Percentiles rank a stretch among this genome's conserved stretches.
phyloP scores from a whole-genome alignment of 2,888 invertebrate species.

The Cheilosia vernalis region DNA sequence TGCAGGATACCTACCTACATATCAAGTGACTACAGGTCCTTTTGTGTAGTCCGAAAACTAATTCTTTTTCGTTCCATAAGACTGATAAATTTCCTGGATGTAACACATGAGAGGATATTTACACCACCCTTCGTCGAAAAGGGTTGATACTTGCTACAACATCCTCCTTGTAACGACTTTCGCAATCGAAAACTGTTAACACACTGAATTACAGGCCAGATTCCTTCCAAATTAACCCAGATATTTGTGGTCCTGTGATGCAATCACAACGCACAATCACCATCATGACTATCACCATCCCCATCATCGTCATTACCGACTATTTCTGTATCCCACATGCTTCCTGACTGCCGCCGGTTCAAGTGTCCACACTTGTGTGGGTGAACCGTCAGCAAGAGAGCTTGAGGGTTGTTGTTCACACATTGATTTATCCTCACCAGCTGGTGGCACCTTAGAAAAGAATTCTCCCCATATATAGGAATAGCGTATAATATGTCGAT shows the following conservation, averaged over 20 bases:
- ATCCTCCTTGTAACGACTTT: slow-evolving; percentile 10
- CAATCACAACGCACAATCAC: slow-evolving; percentile 61
- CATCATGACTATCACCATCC: slow-evolving; percentile 51
- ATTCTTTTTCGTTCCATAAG: slow-evolving; percentile 65
- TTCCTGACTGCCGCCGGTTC: slow-evolving; percentile 15
- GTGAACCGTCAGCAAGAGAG: not conserved
- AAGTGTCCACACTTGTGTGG: slow-evolving; percentile 39
- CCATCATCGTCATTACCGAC: slow-evolving; percentile 48
- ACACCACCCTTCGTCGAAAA: not conserved
- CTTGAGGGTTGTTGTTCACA: slow-evolving; percentile 7
- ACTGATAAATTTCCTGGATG: slow-evolving; percentile 51
- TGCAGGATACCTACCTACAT: slow-evolving; percentile 29
- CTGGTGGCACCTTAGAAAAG: not conserved
- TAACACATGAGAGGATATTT: slow-evolving; percentile 13
- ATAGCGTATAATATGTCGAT: slow-evolving; percentile 58
- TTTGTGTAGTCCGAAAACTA: slow-evolving; percentile 9
- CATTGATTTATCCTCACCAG: slow-evolving; percentile 39
- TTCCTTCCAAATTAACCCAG: slow-evolving; percentile 62
- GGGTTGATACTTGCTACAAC: slow-evolving; percentile 13
- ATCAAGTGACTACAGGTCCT: slow-evolving; percentile 46
- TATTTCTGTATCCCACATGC: slow-evolving; percentile 45
- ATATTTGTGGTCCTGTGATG: slow-evolving; percentile 46
- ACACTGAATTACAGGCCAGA: slow-evolving; percentile 49
- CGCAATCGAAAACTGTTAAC: slow-evolving; percentile 47
- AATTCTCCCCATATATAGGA: not conserved